Evolutionary conservation across 2,888 invertebrate species (phyloP), one percentile per base, ranked within the genome.

Genomic region (Odontomyia ornata): DNA sequence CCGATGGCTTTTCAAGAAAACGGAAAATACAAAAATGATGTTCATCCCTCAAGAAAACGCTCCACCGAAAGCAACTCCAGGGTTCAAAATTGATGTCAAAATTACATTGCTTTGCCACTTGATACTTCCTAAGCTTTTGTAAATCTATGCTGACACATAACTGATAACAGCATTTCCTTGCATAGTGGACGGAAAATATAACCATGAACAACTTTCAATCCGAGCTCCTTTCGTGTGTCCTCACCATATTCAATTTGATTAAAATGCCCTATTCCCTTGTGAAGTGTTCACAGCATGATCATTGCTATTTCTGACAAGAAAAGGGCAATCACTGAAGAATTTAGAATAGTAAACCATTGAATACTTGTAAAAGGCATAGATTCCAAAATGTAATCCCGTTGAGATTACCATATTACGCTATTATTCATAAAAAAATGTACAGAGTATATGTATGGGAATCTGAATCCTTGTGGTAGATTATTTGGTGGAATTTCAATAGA

Each of bases 321-420:
- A 43, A 98, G 88, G 1, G 97, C 97, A 83, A 99, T 99, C 77
- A 99, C 97, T 82, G 99, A 89, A 0, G 98, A 98, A 87, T 99
- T 99, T 79, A 99, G 89, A 83, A 99, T 99, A 80, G 97, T 98
- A 86, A 99, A 98, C 99, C 98, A 99, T 86, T 99, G 98, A 82
- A 99, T 98, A 85, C 98, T 98, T 0, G 98, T 96, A 85, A 98
- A 97, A 0, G 97, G 98, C 95, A 98, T 97, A 0, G 98, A 97
- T 87, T 98, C 97, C 78, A 99, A 88, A 80, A 99, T 98, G 86
- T 99, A 99, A 87, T 99, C 99, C 99, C 99, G 99, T 83, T 99
- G 91, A 0, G 98, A 98, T 0, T 98, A 98, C 99, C 99, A 99
- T 87, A 97, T 98, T 15, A 97, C 93, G 0, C 91, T 90, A 85